Conservation (phyloP, 2,797 vertebrate genomes). For the Rhinophrynus dorsalis region DNA sequence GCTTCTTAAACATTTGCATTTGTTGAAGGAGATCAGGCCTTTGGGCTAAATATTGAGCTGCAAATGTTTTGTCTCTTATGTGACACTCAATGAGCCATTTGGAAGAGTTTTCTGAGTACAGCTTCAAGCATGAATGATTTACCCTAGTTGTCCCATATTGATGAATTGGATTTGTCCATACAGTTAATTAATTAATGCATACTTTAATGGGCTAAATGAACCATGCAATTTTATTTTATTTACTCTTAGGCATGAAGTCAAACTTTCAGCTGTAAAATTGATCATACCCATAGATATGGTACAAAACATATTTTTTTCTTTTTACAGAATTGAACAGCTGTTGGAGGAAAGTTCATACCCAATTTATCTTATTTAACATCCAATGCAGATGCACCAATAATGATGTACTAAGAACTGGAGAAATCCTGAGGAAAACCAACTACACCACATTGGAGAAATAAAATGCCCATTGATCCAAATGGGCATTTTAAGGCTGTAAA, state of each 20-base stretch:
- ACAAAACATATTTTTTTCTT: no score
- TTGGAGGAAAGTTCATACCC: no score
- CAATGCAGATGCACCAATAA: no score
- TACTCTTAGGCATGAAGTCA: no score
- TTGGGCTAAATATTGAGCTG: not conserved
- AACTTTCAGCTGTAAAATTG: not conserved
- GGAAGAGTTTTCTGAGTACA: not conserved
- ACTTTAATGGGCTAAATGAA: slow-evolving; percentile 21
- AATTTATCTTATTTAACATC: no score
- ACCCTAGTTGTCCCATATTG: slow-evolving; percentile 15
- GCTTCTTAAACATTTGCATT: slow-evolving; percentile 28
- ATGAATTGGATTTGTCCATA: slow-evolving; percentile 15
- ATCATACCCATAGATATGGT: no score
- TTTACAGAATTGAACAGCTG: no score
- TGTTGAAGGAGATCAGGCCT: slow-evolving; percentile 20
- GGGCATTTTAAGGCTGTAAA: no score
- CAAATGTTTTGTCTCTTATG: slow-evolving; percentile 13
- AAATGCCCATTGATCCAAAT: no score
- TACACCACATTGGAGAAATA: no score
- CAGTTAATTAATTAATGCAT: slow-evolving; percentile 30
- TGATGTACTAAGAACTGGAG: no score
- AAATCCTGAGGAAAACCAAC: no score
- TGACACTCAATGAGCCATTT: slow-evolving; percentile 11
- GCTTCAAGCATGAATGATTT: slow-evolving; percentile 16
- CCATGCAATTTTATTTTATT: not conserved